Evolutionary conservation across 2,888 invertebrate genomes (phyloP), one percentile per base, ranked within the genome.

Genomic region (Andrena praecox): DNA sequence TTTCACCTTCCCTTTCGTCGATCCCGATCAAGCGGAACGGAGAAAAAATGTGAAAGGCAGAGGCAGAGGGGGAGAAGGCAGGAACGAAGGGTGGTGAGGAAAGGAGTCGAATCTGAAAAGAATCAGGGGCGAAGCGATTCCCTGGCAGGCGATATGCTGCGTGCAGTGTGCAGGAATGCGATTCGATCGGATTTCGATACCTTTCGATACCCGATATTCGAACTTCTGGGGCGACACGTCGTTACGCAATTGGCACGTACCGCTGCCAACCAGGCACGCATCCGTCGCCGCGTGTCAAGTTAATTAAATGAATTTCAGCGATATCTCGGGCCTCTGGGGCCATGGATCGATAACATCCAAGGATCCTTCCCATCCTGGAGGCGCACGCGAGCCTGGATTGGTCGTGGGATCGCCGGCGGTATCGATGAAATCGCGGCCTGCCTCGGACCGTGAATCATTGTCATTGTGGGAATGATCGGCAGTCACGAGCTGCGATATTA

Each of bases 131-230:
- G 60, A 63, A 60, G 24, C 35, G 72, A 67, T 73, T 67, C 72
- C 60, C 27, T 50, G 52, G 56, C n/a, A 72, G 71, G 20, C 82
- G 80, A 84, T 84, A 79, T 56, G 48, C 54, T 56, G 79, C 75
- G 85, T 48, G 77, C 66, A 54, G 35, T 71, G 74, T 54, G 64
- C 63, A 74, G 79, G 82, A 82, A 85, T 82, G 79, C 78, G 82
- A 84, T 84, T 86, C 86, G 89, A 90, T 91, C 85, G 88, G 67
- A 89, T 91, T 90, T 87, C 91, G 86, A 85, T 90, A 87, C 69
- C 82, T 71, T 72, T 81, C 84, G 89, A 86, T 84, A 90, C 72
- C 31, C 62, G 85, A 81, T 84, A 71, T 71, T 35, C 70, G 74
- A 69, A 74, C 80, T 82, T 87, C 72, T 68, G 81, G 29, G 69